phyloP scores from a whole-genome alignment of 2,888 invertebrate genomes.

The Noctua janthina region DNA sequence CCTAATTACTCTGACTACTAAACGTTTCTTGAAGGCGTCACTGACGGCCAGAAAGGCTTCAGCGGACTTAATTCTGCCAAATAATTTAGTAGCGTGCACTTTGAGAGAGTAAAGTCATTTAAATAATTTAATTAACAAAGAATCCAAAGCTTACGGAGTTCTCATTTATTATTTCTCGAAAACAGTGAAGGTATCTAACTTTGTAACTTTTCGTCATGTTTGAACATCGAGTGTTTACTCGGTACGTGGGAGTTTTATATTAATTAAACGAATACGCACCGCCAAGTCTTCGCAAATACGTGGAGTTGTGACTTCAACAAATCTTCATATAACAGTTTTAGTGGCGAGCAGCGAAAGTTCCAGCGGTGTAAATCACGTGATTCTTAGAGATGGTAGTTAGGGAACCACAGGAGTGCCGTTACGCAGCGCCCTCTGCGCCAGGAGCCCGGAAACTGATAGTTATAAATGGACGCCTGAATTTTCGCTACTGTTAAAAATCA shows the following conservation, averaged over 20 bases:
- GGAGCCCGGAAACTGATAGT: slow-evolving; percentile 76
- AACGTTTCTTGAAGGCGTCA: slow-evolving; percentile 72
- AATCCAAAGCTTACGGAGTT: slow-evolving; percentile 72
- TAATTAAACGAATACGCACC: slow-evolving; percentile 52
- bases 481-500: slow-evolving; percentile 72
- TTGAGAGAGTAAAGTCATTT: slow-evolving; percentile 79
- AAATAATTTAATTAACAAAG: slow-evolving; percentile 84
- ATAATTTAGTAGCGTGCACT: slow-evolving; percentile 82
- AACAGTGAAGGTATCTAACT: slow-evolving; percentile 62
- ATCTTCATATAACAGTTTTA: slow-evolving; percentile 73
- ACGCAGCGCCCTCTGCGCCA: slow-evolving; percentile 71
- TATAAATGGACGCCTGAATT: slow-evolving; percentile 78
- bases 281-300: slow-evolving; percentile 29
- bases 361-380: slow-evolving; percentile 76
- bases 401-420: slow-evolving; percentile 80
- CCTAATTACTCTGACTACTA: slow-evolving; percentile 70
- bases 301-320: slow-evolving; percentile 68
- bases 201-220: slow-evolving; percentile 62
- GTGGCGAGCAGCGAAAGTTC: slow-evolving; percentile 71
- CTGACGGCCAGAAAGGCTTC: slow-evolving; percentile 75
- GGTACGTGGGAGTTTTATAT: slow-evolving; percentile 49
- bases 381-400: slow-evolving; percentile 78
- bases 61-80: slow-evolving; percentile 78
- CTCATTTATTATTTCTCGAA: slow-evolving; percentile 77
- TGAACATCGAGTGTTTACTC: slow-evolving; percentile 44